These are phyloP conservation scores for Eidolon dupreanum DNA, from an alignment of 2,797 vertebrate species.

Conservation along the genomic window DNA sequence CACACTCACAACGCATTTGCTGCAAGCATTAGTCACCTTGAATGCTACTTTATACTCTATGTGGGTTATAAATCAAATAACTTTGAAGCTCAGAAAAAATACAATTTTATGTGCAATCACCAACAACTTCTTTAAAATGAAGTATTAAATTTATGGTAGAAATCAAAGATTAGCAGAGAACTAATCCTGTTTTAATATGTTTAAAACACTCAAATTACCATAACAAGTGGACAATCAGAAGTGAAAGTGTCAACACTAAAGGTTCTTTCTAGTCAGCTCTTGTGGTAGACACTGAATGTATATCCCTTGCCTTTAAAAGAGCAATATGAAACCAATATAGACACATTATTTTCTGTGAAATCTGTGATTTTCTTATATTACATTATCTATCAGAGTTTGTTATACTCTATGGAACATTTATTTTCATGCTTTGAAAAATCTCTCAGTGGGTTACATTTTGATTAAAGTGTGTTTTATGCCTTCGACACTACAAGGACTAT, in stretches of 20 bases:
- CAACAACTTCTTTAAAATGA: conserved; percentile 17
- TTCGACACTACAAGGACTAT: not conserved
- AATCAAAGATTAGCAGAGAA: not conserved
- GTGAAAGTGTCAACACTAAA: not conserved
- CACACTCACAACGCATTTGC: not conserved
- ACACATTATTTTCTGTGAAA: conserved; percentile 57
- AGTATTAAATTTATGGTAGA: not conserved
- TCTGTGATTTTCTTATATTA: conserved; percentile 62
- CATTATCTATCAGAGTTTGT: conserved; percentile 57
- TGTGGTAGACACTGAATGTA: not conserved
- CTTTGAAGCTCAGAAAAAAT: not conserved
- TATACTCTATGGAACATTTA: conserved; percentile 55
- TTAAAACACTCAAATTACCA: not conserved
- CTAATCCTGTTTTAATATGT: not conserved
- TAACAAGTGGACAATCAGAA: not conserved
- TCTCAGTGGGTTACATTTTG: not conserved
- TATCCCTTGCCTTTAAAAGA: conserved; percentile 1
- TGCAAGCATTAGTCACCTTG: not conserved
- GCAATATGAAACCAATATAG: not conserved
- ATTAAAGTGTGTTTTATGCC: conserved; percentile 44
- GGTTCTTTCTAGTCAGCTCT: not conserved
- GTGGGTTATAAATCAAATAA: not conserved
- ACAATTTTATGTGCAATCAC: not conserved
- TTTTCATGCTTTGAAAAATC: conserved; percentile 68
- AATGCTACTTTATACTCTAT: too few relatives aligned